phyloP scores from a whole-genome alignment of 2,888 invertebrate species.

The Plutella xylostella region DNA sequence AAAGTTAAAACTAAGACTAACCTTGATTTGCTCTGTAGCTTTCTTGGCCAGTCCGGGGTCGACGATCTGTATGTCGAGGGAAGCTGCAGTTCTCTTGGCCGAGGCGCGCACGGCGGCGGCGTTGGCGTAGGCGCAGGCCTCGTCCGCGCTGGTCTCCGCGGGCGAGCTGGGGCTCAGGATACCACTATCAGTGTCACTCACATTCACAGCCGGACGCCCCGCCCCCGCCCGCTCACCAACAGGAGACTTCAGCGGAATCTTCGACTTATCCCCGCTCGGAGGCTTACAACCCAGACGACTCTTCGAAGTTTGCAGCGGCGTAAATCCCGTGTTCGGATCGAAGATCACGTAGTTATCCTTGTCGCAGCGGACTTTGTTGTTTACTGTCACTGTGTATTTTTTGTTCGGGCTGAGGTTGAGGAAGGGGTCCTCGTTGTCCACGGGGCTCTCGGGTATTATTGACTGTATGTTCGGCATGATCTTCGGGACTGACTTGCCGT shows the following conservation, averaged over 20 bases:
- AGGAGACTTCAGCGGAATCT: slow-evolving; percentile 45
- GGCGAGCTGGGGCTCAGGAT: slow-evolving; percentile 74
- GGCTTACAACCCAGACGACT: slow-evolving; percentile 42
- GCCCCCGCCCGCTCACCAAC: slow-evolving; percentile 36
- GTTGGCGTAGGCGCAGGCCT: slow-evolving; percentile 43
- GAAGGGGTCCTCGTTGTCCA: slow-evolving; percentile 60
- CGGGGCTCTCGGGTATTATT: slow-evolving; percentile 63
- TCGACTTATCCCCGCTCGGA: slow-evolving; percentile 40
- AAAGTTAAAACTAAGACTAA: slow-evolving; percentile 25
- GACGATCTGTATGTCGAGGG: slow-evolving; percentile 50
- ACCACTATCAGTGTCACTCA: slow-evolving; percentile 75
- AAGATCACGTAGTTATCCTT: slow-evolving; percentile 67
- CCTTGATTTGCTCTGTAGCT: slow-evolving; percentile 61
- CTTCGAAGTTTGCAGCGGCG: slow-evolving; percentile 32
- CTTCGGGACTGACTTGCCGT: slow-evolving; percentile 57
- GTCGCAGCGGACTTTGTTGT: slow-evolving; percentile 63
- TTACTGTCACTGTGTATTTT: slow-evolving; percentile 64
- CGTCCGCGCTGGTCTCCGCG: slow-evolving; percentile 54
- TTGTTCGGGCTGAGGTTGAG: slow-evolving; percentile 62
- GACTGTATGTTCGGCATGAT: slow-evolving; percentile 64
- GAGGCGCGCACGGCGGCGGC: slow-evolving; percentile 50
- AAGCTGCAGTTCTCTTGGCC: slow-evolving; percentile 39
- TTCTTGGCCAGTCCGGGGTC: slow-evolving; percentile 55
- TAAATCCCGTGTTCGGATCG: slow-evolving; percentile 60
- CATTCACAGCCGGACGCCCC: slow-evolving; percentile 47